Conservation (phyloP, 37 sponge, comb jelly and placozoan genomes). For the Diacarnus erythraeanus region DNA sequence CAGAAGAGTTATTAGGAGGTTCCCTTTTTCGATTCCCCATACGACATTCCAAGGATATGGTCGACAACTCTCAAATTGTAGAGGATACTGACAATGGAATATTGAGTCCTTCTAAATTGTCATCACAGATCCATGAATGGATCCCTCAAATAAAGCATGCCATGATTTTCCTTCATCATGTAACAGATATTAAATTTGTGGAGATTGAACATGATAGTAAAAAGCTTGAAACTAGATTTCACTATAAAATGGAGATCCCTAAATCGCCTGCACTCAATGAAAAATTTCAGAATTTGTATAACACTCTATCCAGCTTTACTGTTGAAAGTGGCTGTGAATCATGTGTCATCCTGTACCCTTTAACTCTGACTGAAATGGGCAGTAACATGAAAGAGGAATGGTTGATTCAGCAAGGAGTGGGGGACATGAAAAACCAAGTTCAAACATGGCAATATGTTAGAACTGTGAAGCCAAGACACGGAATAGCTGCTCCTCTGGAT, state of each 20-base stretch:
- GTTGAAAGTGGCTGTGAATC: neutral
- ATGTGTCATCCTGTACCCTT: conserved; percentile 5
- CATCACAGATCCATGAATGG: conserved; percentile 35
- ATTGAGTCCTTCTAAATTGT: conserved; percentile 8
- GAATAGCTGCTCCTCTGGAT: conserved; percentile 53
- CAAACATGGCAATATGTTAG: conserved; percentile 34
- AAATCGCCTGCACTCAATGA: neutral
- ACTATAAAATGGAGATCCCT: neutral
- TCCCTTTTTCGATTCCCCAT: no score
- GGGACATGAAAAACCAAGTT: conserved; percentile 25
- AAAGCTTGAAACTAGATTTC: neutral
- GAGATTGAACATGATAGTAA: conserved; percentile 18
- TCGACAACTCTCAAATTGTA: conserved; percentile 40
- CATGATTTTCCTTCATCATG: conserved; percentile 54
- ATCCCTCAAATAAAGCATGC: conserved; percentile 33
- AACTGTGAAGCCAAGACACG: conserved; percentile 56
- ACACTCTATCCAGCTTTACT: conserved; percentile 1
- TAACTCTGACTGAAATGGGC: conserved; percentile 4
- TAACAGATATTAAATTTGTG: conserved; percentile 40
- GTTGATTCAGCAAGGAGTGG: conserved; percentile 67
- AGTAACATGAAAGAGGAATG: conserved; percentile 22
- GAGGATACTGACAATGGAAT: neutral
- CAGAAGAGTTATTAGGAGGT: no score
- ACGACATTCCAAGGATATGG: no score
- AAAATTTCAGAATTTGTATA: neutral